Conservation (phyloP, 2,113 vertebrate genomes). For the Chaetura pelagica region DNA sequence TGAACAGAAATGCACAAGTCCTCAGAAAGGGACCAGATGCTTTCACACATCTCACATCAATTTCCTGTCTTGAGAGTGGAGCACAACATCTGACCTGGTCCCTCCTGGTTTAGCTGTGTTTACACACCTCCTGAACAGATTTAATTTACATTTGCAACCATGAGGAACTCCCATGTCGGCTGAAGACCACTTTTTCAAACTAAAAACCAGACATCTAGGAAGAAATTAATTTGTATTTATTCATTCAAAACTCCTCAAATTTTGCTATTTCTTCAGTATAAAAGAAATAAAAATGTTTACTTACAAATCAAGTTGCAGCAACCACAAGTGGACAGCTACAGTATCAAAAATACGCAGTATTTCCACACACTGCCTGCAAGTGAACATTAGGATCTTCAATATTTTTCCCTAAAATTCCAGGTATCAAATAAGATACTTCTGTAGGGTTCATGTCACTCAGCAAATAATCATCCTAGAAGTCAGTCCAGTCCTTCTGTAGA, state of each 20-base stretch:
- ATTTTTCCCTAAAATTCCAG: background rate
- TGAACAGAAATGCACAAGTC: background rate
- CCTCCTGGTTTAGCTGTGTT: background rate
- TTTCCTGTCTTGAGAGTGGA: background rate
- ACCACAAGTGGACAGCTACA: background rate
- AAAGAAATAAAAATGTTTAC: conserved; percentile 45
- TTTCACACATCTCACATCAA: background rate
- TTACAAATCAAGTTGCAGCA: conserved; percentile 29
- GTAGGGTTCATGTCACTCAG: background rate
- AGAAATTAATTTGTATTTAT: conserved; percentile 28
- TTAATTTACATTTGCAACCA: background rate
- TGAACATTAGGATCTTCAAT: background rate
- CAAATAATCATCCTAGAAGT: background rate
- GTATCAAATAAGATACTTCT: background rate
- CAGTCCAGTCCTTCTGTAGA: background rate
- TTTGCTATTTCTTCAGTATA: conserved; percentile 5
- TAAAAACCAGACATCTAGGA: background rate
- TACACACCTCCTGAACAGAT: background rate
- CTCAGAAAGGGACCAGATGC: background rate
- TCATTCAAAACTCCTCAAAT: background rate
- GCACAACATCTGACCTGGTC: background rate
- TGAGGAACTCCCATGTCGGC: background rate
- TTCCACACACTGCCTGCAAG: background rate
- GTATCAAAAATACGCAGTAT: conserved; percentile 21
- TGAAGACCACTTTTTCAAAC: background rate